Base-by-base conservation (phyloP, 2,888 invertebrate genomes). In the Mythimna albipuncta region DNA sequence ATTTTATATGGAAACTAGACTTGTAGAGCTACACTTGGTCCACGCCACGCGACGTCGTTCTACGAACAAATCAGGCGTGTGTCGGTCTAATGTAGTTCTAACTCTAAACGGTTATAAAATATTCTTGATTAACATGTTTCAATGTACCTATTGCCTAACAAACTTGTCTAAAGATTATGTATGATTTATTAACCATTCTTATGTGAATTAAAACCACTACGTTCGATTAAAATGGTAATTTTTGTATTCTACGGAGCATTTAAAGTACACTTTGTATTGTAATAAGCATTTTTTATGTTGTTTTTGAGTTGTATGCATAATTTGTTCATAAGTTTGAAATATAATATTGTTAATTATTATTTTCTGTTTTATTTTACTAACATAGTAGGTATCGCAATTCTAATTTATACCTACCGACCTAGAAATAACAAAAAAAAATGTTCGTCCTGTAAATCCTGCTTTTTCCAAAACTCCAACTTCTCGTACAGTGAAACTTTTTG, bases 231-330 rank as follows among this genome's bases (percentile, higher is more conserved):
- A 41, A 62, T 54, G 19, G 63, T 64, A 47, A 32, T 66, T 58
- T 57, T 79, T 70, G 72, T 84, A 79, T 79, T 76, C 21, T 72
- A 52, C 72, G 54, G 79, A 86, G 85, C 85, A 85, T 85, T 85
- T 85, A 85, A 70, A 82, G 85, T 86, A 82, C 85, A 84, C 74
- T 55, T 70, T 75, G 71, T 82, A 82, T 82, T 84, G 64, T 26
- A 41, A 38, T 82, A 84, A 69, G 85, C 73, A 77, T 84, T 82
- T 84, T 72, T 55, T 69, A 26, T 58, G 47, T 80, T 81, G 11
- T 75, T 62, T 72, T 54, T 65, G 38, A 4, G n/a, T 69, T 72
- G 47, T 72, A 57, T 55, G 72, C 71, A 70, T 71, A 72, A 75
- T 70, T 85, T 61, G 44, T 75, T 58, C 41, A 9, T 82, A 72